A percentile compares a stretch with the other conserved stretches of the same genome.
Conservation (phyloP, 2,888 invertebrate genomes). For the Trachelus stipa region DNA sequence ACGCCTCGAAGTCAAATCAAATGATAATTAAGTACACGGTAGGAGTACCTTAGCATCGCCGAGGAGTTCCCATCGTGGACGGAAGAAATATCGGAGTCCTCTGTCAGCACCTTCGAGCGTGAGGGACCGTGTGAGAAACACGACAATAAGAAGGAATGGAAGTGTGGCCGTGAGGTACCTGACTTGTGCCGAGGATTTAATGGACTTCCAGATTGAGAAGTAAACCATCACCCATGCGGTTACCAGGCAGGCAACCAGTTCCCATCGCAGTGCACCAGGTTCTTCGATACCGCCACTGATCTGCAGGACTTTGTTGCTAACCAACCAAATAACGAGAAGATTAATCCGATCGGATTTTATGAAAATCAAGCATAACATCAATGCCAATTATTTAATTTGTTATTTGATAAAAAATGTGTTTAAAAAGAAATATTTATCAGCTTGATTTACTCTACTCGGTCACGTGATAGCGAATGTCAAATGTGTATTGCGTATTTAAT, state of each 20-base stretch:
- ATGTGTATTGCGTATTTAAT: neutral
- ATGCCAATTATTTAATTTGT: neutral
- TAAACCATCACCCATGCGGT: constrained; percentile 95
- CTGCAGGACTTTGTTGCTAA: constrained; percentile 86
- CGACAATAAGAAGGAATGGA: constrained; percentile 88
- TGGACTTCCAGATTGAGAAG: constrained; percentile 96
- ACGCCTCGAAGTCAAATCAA: neutral
- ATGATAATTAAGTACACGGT: neutral
- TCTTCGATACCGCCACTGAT: constrained; percentile 87
- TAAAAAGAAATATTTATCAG: neutral
- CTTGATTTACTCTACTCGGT: neutral
- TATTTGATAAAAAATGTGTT: neutral
- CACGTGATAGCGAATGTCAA: neutral
- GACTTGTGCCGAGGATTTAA: constrained; percentile 90
- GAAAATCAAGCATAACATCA: neutral
- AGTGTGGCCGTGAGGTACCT: constrained; percentile 94
- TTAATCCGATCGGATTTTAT: neutral
- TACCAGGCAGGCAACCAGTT: constrained; percentile 87
- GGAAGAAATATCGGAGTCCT: constrained; percentile 88
- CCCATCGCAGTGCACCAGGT: constrained; percentile 86
- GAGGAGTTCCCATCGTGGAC: constrained; percentile 86
- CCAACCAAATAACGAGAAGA: constrained; percentile 53
- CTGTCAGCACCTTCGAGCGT: constrained; percentile 89
- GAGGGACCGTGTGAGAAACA: constrained; percentile 87
- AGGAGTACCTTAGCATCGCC: constrained; percentile 79